Base-by-base conservation (phyloP, 2,113 vertebrate species). In the Orthonyx spaldingii region DNA sequence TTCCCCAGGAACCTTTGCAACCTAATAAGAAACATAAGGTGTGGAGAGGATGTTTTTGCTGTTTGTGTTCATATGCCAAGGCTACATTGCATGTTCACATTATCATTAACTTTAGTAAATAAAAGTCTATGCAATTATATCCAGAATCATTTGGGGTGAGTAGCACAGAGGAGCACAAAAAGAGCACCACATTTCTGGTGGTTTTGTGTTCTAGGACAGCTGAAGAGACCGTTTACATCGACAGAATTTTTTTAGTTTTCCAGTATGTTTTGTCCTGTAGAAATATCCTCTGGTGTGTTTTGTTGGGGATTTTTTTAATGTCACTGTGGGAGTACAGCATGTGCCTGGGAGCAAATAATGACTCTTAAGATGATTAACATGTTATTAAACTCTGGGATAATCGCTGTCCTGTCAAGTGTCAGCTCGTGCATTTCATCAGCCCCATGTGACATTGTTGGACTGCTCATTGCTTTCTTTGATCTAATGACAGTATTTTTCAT, bases 321-420 rank as follows among this genome's bases (percentile, higher is more conserved):
- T 89, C 81, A 89, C 8, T 72, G 69, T 63, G 59, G 44, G 78
- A 95, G 78, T 55, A 83, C 87, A 87, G 61, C 15, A 15, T 83
- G 85, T 76, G 56, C 79, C 59, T 52, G 64, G 49, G 60, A 94
- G 60, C 5, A 4, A 70, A 92, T 91, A 96, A 91, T 79, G 89
- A 92, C 35, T 96, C 30, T 63, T 92, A 49, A 71, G 96, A 78
- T 90, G 95, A 82, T 97, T 97, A 97, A 90, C 75, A 79, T 93
- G 92, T 88, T 95, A 97, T 97, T 95, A 95, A 97, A 96, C 65
- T 78, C 70, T 2, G 4, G 92, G 74, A 96, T 96, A 97, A 97
- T 97, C 65, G 2, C 90, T 96, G 86, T 84, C 71, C 78, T 90
- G 87, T 93, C 91, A 81, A 91, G 89, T 95, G 94, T 94, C 90